Evolutionary conservation across 2,797 vertebrate genomes (phyloP).

Genomic region (Mus spretus): DNA sequence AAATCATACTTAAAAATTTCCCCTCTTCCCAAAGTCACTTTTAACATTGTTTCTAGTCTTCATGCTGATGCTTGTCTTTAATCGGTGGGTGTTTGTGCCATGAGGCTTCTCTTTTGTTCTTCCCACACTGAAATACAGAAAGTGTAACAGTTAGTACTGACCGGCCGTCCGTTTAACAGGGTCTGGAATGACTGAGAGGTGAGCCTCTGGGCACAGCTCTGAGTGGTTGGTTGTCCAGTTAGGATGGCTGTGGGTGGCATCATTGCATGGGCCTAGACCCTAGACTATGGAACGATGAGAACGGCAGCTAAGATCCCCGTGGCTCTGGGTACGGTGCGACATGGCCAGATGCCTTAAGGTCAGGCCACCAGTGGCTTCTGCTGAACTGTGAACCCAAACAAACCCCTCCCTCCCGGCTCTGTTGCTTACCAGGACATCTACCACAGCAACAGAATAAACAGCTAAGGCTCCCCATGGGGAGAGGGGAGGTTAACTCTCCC

Average conservation of each 20-base stretch:
- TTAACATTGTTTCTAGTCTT: slow-evolving; percentile 12
- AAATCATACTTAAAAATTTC: not conserved
- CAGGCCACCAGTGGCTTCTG: not conserved
- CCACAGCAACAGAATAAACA: not conserved
- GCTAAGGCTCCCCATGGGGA: not conserved
- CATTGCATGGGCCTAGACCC: not conserved
- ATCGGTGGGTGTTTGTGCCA: not conserved
- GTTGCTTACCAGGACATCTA: not conserved
- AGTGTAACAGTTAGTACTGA: not conserved
- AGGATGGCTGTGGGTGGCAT: no score
- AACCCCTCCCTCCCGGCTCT: not conserved
- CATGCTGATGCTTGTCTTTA: not conserved
- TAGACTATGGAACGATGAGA: not conserved
- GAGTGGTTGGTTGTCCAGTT: not conserved
- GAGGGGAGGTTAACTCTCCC: not conserved
- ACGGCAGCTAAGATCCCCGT: not conserved
- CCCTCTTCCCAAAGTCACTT: not conserved
- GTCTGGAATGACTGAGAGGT: no score
- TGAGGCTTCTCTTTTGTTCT: not conserved
- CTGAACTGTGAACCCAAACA: not conserved
- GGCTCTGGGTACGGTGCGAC: not conserved
- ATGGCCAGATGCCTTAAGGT: not conserved
- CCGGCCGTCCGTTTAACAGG: no score
- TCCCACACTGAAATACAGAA: not conserved
- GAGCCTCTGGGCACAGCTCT: not conserved